Evolutionary conservation across 2,888 invertebrate genomes (phyloP), one percentile per base, ranked within the genome.

Genomic region (Hydriomena furcata): DNA sequence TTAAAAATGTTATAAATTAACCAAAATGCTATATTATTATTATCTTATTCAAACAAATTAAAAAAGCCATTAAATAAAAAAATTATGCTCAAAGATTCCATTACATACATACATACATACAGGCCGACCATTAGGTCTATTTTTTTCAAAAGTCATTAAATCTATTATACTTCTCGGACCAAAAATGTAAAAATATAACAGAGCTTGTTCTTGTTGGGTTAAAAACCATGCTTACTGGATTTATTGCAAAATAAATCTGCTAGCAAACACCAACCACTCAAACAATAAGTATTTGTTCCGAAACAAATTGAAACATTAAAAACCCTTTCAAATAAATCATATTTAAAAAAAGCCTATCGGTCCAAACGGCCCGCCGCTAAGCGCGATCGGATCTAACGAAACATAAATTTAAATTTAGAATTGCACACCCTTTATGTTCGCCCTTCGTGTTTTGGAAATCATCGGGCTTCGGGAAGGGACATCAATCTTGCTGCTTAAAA

Each of bases 331-430:
- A 75, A 88, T 88, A 88, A 87, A 88, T 87, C 86, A 86, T 71
- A 68, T 72, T 82, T 73, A 71, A 77, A 80, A 80, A 79, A 79
- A 65, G 68, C 73, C 73, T 84, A 84, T 85, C 82, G 70, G 64
- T 71, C 66, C 73, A 69, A 79, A 71, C 68, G 76, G 79, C 77
- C 78, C 76, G 79, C 79, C 79, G 79, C 84, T 83, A 82, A 82
- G 80, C 70, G 78, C 80, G 87, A 91, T 91, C 88, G 79, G 73
- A 91, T 91, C 91, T 90, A 79, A 77, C 82, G 79, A 84, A 83
- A 88, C 90, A 91, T 91, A 91, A 91, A 91, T 91, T 91, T 78
- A 83, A 88, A 90, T 88, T 58, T 88, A 82, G 80, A 84, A 87
- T 76, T 77, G 78, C 73, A 77, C 80, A 73, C 66, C 62, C 63